Base-by-base conservation (phyloP, 1,140 invertebrate genomes). In the Eriosoma lanigerum region DNA sequence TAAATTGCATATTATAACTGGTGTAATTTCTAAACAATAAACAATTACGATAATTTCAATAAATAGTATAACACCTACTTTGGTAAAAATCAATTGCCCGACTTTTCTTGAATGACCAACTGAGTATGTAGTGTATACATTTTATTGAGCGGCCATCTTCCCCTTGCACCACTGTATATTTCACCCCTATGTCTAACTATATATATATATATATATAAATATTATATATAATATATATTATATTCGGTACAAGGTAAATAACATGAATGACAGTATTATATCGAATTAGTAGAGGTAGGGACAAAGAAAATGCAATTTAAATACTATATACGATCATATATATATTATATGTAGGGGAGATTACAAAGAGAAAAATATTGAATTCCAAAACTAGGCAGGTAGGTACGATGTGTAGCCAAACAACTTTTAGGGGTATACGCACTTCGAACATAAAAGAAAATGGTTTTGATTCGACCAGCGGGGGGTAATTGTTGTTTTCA, bases 291-390 rank as follows among this genome's bases (percentile, higher is more conserved):
- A 8, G 56, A 46, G 38, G 10, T 8, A 9, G 56, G 21, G 56
- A 29, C 8, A 38, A 56, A 44, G 24, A 4, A 72, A 72, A 52
- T 24, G 29, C 68, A 52, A 72, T 72, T 52, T 72, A 52, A 72
- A 72, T 52, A n/a, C 26, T n/a, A 21, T n/a, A 75, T 50, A 38
- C 8, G 32, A 4, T 4, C 32, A 38, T 38, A 38, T 38, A 38
- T 38, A 38, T 38, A 38, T 38, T 4, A 38, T 4, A 38, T 38
- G 32, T 38, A 29, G 38, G 56, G 44, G 8, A 48, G 38, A 62
- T 78, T 48, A 78, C 75, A 58, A 58, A 60, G 38, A 24, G 21
- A 48, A 78, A 78, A 78, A 78, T 76, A 76, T 76, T 76, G 54
- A 62, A 78, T 62, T 62, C 56, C 56, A 17, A 32, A 62, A 26